Evolutionary conservation across 2,888 invertebrate species (phyloP).

Genomic region (Laothoe populi): DNA sequence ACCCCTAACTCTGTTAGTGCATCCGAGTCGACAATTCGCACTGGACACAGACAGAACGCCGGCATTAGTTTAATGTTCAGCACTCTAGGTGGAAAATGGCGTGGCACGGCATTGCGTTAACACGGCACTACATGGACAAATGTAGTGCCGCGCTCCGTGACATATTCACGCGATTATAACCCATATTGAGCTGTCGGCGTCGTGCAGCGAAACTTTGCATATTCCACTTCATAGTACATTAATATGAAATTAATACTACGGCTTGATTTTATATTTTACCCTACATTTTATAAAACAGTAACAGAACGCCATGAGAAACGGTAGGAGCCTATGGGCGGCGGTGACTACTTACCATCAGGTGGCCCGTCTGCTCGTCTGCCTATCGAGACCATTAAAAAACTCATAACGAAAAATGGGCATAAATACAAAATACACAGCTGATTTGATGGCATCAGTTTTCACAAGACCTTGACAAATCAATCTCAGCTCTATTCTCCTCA

Average conservation of each 20-base stretch:
- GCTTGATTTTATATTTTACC: not conserved
- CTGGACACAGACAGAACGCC: constrained; percentile 68
- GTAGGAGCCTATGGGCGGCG: no score
- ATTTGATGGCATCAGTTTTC: constrained; percentile 51
- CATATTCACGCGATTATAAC: constrained; percentile 70
- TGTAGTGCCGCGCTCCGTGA: constrained; percentile 59
- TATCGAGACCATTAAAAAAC: not conserved
- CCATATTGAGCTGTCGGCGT: constrained; percentile 50
- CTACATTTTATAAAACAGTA: not conserved
- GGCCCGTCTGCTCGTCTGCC: no score
- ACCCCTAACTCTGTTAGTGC: constrained; percentile 51
- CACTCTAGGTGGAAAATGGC: constrained; percentile 68
- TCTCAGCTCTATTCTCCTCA: not conserved
- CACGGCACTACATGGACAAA: no score
- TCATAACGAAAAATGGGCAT: constrained; percentile 21
- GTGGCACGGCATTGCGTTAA: constrained; percentile 56
- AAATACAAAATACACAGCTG: constrained; percentile 37
- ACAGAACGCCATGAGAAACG: not conserved
- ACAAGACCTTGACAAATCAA: constrained; percentile 28
- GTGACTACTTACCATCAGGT: no score
- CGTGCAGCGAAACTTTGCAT: constrained; percentile 20
- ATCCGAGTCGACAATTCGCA: constrained; percentile 61
- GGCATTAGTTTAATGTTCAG: constrained; percentile 73
- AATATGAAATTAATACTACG: not conserved
- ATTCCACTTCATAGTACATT: constrained; percentile 13